A percentile compares a stretch with the other conserved stretches of the same genome.
Evolutionary conservation across 2,797 vertebrate species (phyloP).

Genomic region (Phoeniculus purpureus): DNA sequence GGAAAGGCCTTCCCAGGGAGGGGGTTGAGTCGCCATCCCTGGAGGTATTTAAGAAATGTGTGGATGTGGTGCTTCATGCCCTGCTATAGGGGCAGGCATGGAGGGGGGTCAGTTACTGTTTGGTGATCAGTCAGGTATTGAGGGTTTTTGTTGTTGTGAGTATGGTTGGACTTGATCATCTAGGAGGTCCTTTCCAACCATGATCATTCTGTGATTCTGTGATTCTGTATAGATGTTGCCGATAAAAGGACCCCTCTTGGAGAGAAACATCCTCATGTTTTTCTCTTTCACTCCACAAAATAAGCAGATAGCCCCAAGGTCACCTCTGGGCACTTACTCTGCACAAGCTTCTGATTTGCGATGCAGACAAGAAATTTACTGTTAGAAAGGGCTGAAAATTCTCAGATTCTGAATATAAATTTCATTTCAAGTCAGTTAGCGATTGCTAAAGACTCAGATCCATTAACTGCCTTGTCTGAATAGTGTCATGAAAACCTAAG

Average conservation of each 20-base stretch:
- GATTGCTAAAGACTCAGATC: conserved; percentile 21
- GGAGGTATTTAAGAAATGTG: too few species aligned
- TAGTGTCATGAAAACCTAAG: conserved; percentile 54
- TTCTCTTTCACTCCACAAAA: not conserved
- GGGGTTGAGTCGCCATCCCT: too few species aligned
- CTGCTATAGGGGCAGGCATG: too few species aligned
- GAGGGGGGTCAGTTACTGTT: too few species aligned
- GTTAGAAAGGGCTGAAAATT: not conserved
- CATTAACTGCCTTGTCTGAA: conserved; percentile 35
- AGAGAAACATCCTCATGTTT: not conserved
- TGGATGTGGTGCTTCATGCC: too few species aligned
- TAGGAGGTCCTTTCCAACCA: too few species aligned
- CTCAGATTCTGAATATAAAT: conserved; percentile 24
- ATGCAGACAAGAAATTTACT: not conserved
- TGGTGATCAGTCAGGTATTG: too few species aligned
- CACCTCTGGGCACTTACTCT: not conserved
- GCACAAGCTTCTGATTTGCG: not conserved
- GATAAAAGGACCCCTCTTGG: not conserved
- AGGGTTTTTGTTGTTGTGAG: too few species aligned
- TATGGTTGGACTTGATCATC: too few species aligned
- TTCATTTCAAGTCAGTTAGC: conserved; percentile 1
- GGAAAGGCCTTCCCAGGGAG: too few species aligned
- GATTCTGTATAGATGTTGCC: not conserved
- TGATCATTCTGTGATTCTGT: too few species aligned
- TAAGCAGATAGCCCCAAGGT: not conserved